phyloP scores from a whole-genome alignment of 2,797 vertebrate genomes.

The Chloroceryle amazona region DNA sequence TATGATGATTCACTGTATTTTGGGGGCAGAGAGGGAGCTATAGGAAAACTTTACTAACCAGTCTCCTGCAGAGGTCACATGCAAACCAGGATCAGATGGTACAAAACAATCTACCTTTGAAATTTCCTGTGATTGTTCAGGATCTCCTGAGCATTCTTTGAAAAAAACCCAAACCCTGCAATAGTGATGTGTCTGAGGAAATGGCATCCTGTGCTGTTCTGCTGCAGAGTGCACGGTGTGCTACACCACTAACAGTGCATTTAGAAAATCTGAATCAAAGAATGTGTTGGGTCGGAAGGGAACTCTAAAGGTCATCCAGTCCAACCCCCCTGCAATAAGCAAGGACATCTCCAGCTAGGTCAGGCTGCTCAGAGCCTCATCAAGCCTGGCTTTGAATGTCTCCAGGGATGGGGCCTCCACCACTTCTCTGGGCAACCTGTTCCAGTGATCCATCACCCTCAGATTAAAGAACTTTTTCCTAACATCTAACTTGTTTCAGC shows the following conservation, averaged over 20 bases:
- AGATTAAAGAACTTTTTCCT: too few relatives aligned
- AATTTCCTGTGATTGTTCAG: not conserved
- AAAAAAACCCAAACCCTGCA: not conserved
- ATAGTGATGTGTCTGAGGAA: not conserved
- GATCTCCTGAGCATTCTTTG: not conserved
- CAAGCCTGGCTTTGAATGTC: too few relatives aligned
- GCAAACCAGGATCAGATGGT: not conserved
- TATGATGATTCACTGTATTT: not conserved
- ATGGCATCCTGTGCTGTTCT: not conserved
- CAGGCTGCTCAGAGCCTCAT: too few relatives aligned
- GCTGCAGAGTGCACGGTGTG: not conserved
- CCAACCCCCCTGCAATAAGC: too few relatives aligned
- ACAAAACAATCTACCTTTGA: not conserved
- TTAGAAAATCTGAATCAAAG: not conserved
- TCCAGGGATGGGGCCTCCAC: too few relatives aligned
- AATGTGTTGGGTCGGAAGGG: too few relatives aligned
- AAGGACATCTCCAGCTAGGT: too few relatives aligned
- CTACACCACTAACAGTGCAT: not conserved
- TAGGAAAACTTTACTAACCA: not conserved
- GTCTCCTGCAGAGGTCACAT: not conserved
- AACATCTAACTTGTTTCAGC: not conserved
- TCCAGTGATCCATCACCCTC: too few relatives aligned
- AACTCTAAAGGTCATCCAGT: too few relatives aligned
- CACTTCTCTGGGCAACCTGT: too few relatives aligned
- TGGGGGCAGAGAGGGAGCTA: not conserved